These are phyloP conservation scores for Proterorhinus semilunaris DNA, from an alignment of 2,113 vertebrate genomes.

Conservation along the genomic window DNA sequence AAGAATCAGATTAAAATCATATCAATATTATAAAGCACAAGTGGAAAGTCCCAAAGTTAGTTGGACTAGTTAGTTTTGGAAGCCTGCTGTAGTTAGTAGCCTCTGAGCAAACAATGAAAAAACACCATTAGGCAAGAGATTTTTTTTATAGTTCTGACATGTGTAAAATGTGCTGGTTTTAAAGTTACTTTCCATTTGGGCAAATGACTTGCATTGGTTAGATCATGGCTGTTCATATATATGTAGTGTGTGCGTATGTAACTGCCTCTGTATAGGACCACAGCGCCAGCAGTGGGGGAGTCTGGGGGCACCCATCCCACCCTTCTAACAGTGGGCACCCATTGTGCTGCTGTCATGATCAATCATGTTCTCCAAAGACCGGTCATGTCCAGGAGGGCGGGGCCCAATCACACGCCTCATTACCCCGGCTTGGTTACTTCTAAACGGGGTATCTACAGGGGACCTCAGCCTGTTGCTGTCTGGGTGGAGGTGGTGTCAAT, in stretches of 20 bases:
- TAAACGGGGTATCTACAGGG: constrained; percentile 61
- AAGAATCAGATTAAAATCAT: too few relatives aligned
- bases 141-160: too few relatives aligned
- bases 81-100: too few relatives aligned
- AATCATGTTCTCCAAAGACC: constrained; percentile 75
- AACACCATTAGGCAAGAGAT: too few relatives aligned
- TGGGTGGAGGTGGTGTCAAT: constrained; percentile 36
- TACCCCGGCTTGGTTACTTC: constrained; percentile 81
- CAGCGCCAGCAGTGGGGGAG: constrained; percentile 39
- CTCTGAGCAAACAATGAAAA: too few relatives aligned
- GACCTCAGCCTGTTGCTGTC: constrained; percentile 74
- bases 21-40: too few relatives aligned
- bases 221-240: constrained; percentile 13
- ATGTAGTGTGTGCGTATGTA: constrained; percentile 10
- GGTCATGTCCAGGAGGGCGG: constrained; percentile 77
- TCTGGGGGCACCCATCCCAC: constrained; percentile 61
- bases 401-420: constrained; percentile 82
- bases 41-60: too few relatives aligned
- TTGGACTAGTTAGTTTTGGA: too few relatives aligned
- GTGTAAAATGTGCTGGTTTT: too few relatives aligned
- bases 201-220: constrained; percentile 3
- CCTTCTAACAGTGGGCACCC: constrained; percentile 70
- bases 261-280: constrained; percentile 41
- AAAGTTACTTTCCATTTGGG: not conserved
- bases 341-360: constrained; percentile 81